Base-by-base conservation (phyloP, 2,888 invertebrate genomes). In the Drosophila multiciliata region DNA sequence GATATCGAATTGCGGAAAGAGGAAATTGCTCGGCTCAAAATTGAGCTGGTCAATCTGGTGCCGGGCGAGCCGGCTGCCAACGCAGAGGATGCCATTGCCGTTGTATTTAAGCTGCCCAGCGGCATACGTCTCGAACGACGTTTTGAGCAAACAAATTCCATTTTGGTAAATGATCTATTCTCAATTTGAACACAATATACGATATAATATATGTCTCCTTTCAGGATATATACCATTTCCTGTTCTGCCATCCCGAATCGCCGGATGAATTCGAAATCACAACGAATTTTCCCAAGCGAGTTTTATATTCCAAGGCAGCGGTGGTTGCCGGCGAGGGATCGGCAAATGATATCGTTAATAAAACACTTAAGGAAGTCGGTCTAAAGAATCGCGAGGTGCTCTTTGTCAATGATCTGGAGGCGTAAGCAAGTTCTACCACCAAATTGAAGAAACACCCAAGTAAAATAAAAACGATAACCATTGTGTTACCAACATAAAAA, bases 261-360 rank as follows among this genome's bases (percentile, higher is more conserved):
- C 99, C 99, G 1, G 95, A 98, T 92, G 96, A 96, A 91, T 99
- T 99, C 92, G 98, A 99, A 94, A 98, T 99, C 78, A 97, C 98
- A 57, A 98, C 98, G 78, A 99, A 98, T 94, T 99, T 98, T 93
- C 99, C 99, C 0, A 97, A 98, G 92, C 95, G 97, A 77, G 95
- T 96, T 73, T 94, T 99, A 63, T 95, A 95, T 78, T 88, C 91
- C 61, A 92, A 90, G 80, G 77, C 89, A 54, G 73, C 75, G 15
- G 62, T 75, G 4, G 82, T 78, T 45, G 64, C 72, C 55, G 77
- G 69, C 32, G 83, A 82, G 33, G 76, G 75, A 42, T 66, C 73
- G 17, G 78, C 73, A 32, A 78, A 63, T 55, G 82, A 87, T 40
- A 60, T 50, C 20, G 59, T 76, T 23, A 70, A 75, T 50, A 92